Conservation (phyloP, 2,888 invertebrate genomes). For the Steromphala cineraria region DNA sequence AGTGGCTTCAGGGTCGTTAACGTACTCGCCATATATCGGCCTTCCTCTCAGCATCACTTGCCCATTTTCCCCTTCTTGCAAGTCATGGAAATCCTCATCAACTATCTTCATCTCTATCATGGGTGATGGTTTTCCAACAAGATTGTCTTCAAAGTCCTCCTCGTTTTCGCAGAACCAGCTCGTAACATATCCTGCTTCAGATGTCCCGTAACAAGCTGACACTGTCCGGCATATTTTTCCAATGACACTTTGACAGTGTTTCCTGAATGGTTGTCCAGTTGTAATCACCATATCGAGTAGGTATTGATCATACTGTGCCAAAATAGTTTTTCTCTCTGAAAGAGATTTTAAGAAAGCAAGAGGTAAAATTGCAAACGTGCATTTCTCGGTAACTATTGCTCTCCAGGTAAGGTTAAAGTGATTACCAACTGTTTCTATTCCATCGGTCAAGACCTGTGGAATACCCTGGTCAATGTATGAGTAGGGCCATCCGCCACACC, state of each 20-base stretch:
- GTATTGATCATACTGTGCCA: not conserved
- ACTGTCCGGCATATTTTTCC: not conserved
- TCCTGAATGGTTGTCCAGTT: not conserved
- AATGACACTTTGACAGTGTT: not conserved
- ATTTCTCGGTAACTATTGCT: not conserved
- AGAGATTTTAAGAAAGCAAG: not conserved
- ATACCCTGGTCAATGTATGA: not conserved
- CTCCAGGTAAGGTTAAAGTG: not conserved
- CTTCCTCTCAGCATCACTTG: not conserved
- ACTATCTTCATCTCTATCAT: not conserved
- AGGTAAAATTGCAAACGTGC: not conserved
- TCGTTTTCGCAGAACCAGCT: not conserved
- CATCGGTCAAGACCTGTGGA: not conserved
- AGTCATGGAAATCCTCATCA: not conserved
- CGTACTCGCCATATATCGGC: not conserved
- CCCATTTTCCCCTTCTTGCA: not conserved
- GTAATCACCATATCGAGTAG: not conserved
- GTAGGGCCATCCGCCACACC: slow-evolving; percentile 11
- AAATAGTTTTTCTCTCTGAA: not conserved
- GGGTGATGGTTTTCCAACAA: not conserved
- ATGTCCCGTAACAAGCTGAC: not conserved
- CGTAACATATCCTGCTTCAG: not conserved
- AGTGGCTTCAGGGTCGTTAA: not conserved
- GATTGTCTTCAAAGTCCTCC: not conserved
- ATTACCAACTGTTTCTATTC: not conserved